phyloP scores from a whole-genome alignment of 2,888 invertebrate genomes.

The Isoperla grammatica region DNA sequence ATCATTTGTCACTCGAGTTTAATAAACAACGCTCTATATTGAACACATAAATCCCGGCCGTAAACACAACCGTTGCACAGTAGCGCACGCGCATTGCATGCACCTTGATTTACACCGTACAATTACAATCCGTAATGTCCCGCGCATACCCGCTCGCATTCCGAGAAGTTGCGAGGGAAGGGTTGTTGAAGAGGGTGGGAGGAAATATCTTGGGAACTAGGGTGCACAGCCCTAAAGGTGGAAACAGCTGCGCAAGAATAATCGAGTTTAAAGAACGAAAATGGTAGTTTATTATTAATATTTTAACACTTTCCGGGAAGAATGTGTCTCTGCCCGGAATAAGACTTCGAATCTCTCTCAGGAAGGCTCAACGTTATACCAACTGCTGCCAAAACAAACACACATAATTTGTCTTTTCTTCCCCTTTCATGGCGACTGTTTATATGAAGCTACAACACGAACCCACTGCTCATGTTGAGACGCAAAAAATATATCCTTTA shows the following conservation, averaged over 20 bases:
- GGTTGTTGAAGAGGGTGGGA: neutral
- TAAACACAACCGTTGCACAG: constrained; percentile 4
- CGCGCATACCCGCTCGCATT: neutral
- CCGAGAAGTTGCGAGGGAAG: neutral
- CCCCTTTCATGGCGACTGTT: too few species aligned
- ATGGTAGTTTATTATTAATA: neutral
- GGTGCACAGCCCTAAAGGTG: too few species aligned
- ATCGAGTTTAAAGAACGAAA: neutral
- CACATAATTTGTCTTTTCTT: too few species aligned
- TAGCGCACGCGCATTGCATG: neutral
- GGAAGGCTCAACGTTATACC: too few species aligned
- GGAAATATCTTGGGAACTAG: neutral
- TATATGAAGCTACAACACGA: too few species aligned
- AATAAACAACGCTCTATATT: constrained; percentile 24
- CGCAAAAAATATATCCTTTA: too few species aligned
- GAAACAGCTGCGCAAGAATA: neutral
- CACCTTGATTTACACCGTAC: constrained; percentile 23
- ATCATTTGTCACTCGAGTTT: constrained; percentile 22
- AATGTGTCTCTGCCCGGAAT: neutral
- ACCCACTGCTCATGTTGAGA: too few species aligned
- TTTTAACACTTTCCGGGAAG: neutral
- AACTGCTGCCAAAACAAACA: too few species aligned
- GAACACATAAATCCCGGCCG: constrained; percentile 25
- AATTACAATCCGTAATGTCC: constrained; percentile 19
- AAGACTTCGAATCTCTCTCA: too few species aligned